Conservation (phyloP, 2,113 vertebrate species). For the Parus major region DNA sequence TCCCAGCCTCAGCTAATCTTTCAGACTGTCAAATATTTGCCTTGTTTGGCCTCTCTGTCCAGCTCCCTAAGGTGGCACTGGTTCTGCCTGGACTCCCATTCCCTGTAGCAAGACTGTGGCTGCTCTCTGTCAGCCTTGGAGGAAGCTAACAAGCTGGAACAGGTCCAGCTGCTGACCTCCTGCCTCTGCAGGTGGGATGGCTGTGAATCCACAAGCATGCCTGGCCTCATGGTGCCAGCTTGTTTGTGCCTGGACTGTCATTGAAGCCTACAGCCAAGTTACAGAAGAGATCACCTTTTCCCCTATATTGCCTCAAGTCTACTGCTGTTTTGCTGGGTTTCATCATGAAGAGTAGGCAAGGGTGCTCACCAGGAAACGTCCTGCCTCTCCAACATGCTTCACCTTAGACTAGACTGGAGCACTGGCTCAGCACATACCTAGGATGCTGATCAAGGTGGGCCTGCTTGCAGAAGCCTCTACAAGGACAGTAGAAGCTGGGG, state of each 20-base stretch:
- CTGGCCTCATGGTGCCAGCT: not conserved
- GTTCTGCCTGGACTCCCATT: not conserved
- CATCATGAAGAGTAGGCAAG: not conserved
- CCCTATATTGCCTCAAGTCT: not conserved
- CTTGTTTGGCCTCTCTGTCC: not conserved
- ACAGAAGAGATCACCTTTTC: not conserved
- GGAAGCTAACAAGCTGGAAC: not conserved
- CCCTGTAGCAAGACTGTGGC: fast-evolving
- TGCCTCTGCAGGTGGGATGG: not conserved
- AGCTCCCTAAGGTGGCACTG: not conserved
- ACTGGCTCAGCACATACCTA: not conserved
- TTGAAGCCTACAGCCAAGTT: not conserved
- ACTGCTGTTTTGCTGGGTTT: not conserved
- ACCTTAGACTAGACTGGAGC: not conserved
- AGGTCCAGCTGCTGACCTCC: not conserved
- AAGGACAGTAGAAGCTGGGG: not conserved
- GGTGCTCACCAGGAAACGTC: not conserved
- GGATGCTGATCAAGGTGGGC: fast-evolving
- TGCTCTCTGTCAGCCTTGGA: not conserved
- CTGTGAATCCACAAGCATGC: not conserved
- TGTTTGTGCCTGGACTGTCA: not conserved
- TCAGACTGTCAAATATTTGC: not conserved
- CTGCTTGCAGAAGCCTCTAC: not conserved
- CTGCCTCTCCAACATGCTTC: not conserved
- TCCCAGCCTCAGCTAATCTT: not conserved